Evolutionary conservation across 2,888 invertebrate species (phyloP).

Genomic region (Metalampra italica): DNA sequence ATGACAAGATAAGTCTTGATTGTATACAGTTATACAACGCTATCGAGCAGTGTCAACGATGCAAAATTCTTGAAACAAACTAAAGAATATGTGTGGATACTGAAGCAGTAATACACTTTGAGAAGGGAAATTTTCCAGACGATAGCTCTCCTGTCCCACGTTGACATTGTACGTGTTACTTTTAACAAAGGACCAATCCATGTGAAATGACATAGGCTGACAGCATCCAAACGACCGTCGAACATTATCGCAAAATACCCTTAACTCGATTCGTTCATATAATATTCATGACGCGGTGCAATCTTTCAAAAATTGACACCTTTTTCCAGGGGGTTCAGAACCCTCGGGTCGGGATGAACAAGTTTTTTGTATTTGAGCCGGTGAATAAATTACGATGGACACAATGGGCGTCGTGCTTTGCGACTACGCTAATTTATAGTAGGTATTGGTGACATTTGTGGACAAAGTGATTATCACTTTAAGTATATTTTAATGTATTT

Average conservation of each 20-base stretch:
- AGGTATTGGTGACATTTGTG: background rate
- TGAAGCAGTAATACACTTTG: conserved; percentile 1
- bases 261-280: conserved; percentile 77
- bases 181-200: conserved; percentile 76
- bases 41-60: too few species aligned
- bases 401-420: conserved; percentile 46
- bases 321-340: conserved; percentile 55
- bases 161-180: conserved; percentile 72
- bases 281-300: conserved; percentile 76
- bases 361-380: conserved; percentile 68
- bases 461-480: background rate
- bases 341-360: conserved; percentile 51
- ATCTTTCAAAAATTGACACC: conserved; percentile 79
- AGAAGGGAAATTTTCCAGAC: conserved; percentile 13
- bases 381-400: conserved; percentile 72
- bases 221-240: conserved; percentile 65
- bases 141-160: conserved; percentile 30
- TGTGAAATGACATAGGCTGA: conserved; percentile 76
- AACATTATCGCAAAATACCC: conserved; percentile 77
- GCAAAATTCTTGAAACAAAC: too few species aligned
- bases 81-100: too few species aligned
- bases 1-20: too few species aligned
- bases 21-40: too few species aligned
- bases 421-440: conserved; percentile 39
- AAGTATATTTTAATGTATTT: too few species aligned